Conservation (phyloP, 2,113 vertebrate genomes). For the Rhineura floridana region DNA sequence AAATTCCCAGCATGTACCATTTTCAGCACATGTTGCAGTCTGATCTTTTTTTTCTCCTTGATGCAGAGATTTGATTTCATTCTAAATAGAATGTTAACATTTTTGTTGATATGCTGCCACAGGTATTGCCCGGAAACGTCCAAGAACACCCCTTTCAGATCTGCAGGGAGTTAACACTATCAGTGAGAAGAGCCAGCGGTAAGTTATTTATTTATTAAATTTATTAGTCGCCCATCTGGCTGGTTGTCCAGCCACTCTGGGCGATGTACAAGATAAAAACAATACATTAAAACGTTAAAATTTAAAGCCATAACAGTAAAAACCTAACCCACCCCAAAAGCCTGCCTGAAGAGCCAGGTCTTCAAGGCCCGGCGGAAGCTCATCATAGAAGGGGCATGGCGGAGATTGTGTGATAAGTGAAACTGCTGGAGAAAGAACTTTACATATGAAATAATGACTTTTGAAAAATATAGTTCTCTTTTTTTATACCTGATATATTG, state of each 20-base stretch:
- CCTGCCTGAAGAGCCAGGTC: too few relatives aligned
- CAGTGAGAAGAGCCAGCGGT: conserved; percentile 87
- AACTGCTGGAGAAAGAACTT: not conserved
- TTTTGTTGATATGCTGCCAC: conserved; percentile 59
- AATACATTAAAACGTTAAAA: too few relatives aligned
- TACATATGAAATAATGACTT: accelerated
- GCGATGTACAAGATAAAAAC: too few relatives aligned
- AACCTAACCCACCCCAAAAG: too few relatives aligned
- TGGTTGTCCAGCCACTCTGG: too few relatives aligned
- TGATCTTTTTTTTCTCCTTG: conserved; percentile 21
- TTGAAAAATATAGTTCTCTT: accelerated
- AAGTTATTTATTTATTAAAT: too few relatives aligned
- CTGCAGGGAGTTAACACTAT: conserved; percentile 91
- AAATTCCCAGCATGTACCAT: conserved; percentile 48
- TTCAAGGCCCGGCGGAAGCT: too few relatives aligned
- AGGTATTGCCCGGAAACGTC: conserved; percentile 89
- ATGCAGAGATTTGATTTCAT: conserved; percentile 32
- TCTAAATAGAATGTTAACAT: conserved; percentile 28
- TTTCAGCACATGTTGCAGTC: conserved; percentile 34
- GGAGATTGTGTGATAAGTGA: accelerated
- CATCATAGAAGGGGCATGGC: too few relatives aligned
- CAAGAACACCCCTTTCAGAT: conserved; percentile 89
- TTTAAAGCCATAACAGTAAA: too few relatives aligned
- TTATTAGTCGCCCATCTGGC: too few relatives aligned
- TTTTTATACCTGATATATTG: accelerated